phyloP scores from a whole-genome alignment of 53 echinoderm and acorn worm species.

The Astropecten irregularis region DNA sequence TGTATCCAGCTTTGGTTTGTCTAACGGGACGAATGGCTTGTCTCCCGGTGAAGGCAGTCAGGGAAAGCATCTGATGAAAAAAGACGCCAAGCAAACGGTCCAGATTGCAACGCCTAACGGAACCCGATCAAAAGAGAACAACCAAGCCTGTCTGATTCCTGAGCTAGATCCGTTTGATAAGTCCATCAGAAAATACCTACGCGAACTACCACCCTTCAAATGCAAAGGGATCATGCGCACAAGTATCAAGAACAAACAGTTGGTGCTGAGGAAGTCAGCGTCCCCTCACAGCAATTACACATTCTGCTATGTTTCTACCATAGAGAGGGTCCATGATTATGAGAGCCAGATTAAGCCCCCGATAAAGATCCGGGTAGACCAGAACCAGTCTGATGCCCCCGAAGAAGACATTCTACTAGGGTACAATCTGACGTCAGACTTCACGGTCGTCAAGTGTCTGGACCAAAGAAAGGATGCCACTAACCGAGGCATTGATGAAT shows the following conservation, averaged over 20 bases:
- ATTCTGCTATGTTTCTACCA: slow-evolving; percentile 33
- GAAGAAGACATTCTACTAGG: not conserved
- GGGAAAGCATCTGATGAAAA: not conserved
- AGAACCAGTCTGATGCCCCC: not conserved
- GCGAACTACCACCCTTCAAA: slow-evolving; percentile 12
- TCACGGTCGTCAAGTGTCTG: slow-evolving; percentile 34
- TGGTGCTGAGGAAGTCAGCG: slow-evolving; percentile 10
- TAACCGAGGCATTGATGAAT: not conserved
- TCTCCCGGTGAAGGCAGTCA: not conserved
- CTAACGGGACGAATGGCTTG: not conserved
- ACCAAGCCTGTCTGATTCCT: slow-evolving; percentile 41
- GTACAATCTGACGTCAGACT: slow-evolving; percentile 34
- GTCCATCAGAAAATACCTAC: slow-evolving; percentile 14
- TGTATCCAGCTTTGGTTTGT: not conserved
- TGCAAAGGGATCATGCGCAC: slow-evolving; percentile 51
- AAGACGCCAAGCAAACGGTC: not conserved
- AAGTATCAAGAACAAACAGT: not conserved
- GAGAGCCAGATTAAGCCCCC: slow-evolving; percentile 7
- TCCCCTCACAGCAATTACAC: not conserved
- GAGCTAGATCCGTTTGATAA: slow-evolving; percentile 58
- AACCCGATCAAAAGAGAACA: not conserved
- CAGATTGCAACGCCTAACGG: not conserved
- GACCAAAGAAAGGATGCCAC: not conserved
- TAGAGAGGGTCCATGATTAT: slow-evolving; percentile 16
- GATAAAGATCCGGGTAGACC: not conserved